phyloP scores from a whole-genome alignment of 2,113 vertebrate genomes.

The Tachycineta bicolor region DNA sequence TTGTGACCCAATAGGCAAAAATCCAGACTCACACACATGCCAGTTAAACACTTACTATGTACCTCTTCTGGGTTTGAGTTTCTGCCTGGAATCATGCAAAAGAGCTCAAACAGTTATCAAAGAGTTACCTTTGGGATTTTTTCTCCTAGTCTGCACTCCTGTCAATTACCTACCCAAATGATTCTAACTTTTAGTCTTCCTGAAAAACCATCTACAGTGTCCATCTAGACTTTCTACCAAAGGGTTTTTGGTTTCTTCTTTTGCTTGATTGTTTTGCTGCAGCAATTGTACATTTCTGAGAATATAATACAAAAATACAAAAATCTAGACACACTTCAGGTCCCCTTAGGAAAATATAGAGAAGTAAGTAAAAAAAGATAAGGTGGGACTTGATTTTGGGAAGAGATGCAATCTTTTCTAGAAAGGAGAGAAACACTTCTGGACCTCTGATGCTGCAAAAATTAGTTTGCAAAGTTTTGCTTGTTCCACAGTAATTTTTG shows the following conservation, averaged over 20 bases:
- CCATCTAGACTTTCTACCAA: neutral
- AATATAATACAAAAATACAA: neutral
- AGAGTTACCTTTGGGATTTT: neutral
- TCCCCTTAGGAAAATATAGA: neutral
- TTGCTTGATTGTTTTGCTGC: neutral
- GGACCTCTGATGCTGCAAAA: neutral
- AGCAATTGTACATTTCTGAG: neutral
- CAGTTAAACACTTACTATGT: neutral
- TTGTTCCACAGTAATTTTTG: neutral
- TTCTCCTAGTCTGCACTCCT: neutral
- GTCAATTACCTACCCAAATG: neutral
- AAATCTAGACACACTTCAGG: neutral
- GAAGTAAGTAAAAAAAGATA: neutral
- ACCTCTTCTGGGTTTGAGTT: neutral
- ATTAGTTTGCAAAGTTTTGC: neutral
- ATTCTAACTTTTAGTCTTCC: neutral
- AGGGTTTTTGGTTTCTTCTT: neutral
- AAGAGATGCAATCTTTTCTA: neutral
- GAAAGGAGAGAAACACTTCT: neutral
- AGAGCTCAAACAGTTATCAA: neutral
- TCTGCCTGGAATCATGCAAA: neutral
- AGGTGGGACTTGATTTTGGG: neutral
- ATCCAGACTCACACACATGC: fast-evolving
- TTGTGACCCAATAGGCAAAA: neutral
- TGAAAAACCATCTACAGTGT: neutral